Conservation (phyloP, 2,797 vertebrate species). For the Enteromius thamalakanensis region DNA sequence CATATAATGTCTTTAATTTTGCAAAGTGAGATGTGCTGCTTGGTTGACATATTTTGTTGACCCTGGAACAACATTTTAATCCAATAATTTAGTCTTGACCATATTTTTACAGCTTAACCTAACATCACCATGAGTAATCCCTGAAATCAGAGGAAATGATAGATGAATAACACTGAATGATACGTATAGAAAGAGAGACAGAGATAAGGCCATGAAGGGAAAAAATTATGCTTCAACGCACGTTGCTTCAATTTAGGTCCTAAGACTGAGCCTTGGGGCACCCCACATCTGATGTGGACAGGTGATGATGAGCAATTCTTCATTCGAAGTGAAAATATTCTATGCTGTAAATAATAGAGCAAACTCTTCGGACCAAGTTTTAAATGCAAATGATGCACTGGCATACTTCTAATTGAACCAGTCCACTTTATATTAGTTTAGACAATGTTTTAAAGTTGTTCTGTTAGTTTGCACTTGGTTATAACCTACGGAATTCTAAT, state of each 20-base stretch:
- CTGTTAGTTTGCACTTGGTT: background rate
- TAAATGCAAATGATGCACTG: background rate
- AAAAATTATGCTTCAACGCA: no score
- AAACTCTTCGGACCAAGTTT: background rate
- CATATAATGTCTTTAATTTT: background rate
- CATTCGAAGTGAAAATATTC: background rate
- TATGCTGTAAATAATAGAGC: background rate
- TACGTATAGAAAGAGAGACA: no score
- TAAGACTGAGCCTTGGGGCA: background rate
- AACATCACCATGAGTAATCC: no score
- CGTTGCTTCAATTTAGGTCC: background rate
- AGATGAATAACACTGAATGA: no score
- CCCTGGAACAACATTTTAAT: no score
- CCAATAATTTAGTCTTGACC: no score
- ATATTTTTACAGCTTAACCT: no score
- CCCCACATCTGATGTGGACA: background rate
- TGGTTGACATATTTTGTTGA: no score
- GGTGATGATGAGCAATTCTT: background rate
- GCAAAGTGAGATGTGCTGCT: no score
- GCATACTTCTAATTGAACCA: background rate
- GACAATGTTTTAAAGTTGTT: slow-evolving; percentile 88
- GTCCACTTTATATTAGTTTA: background rate
- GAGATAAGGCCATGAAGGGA: no score
- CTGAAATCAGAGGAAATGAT: no score
- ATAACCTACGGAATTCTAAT: background rate